Percentiles rank a stretch among this genome's conserved stretches.
These are phyloP conservation scores for Drosophila nigromelanica DNA, from an alignment of 1,140 invertebrate genomes.

Conservation along the genomic window DNA sequence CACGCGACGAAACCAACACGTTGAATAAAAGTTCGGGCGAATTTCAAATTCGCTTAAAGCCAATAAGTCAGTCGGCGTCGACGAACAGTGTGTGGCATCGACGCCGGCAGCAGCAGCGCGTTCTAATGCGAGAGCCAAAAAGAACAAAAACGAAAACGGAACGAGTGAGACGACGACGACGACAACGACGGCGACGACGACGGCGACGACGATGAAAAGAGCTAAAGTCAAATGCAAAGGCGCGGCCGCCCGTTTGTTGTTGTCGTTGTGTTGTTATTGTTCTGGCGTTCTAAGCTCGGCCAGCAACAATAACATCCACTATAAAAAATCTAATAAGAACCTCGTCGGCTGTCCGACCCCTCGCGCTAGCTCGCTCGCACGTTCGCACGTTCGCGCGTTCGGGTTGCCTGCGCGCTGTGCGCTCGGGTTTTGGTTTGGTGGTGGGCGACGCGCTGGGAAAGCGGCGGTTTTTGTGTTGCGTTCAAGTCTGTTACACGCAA, in stretches of 20 bases:
- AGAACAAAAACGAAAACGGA: constrained; percentile 55
- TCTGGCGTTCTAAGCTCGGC: constrained; percentile 56
- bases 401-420: constrained; percentile 8
- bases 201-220: constrained; percentile 12
- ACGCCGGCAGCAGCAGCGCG: constrained; percentile 27
- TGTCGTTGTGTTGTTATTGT: constrained; percentile 7
- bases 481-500: constrained; percentile 69
- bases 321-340: constrained; percentile 78
- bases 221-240: constrained; percentile 55
- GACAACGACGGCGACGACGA: constrained; percentile 1
- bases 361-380: constrained; percentile 3
- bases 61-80: constrained; percentile 70
- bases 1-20: constrained; percentile 77
- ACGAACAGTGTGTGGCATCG: constrained; percentile 36
- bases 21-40: constrained; percentile 80
- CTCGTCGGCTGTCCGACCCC: constrained; percentile 37
- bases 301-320: constrained; percentile 47
- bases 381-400: constrained; percentile 7
- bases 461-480: constrained; percentile 50
- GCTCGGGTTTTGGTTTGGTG: constrained; percentile 14
- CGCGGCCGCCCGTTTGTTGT: constrained; percentile 46
- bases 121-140: constrained; percentile 60
- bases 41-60: constrained; percentile 81
- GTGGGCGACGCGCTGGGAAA: constrained; percentile 40
- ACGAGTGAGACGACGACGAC: constrained; percentile 14